These are phyloP conservation scores for Lamproptera curius DNA, from an alignment of 2,888 invertebrate genomes.

Conservation along the genomic window DNA sequence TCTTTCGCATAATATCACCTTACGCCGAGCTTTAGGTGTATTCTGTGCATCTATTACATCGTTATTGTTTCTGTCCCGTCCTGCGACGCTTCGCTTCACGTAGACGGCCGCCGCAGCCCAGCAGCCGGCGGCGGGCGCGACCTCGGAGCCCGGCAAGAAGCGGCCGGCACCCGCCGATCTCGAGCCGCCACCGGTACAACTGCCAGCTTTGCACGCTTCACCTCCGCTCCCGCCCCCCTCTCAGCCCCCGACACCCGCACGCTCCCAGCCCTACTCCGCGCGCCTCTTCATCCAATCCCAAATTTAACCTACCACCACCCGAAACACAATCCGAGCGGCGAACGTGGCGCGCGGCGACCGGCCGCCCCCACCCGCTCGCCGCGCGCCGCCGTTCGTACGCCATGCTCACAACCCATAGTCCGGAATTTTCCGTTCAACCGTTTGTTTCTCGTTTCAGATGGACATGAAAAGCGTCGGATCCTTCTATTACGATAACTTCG, in stretches of 20 bases:
- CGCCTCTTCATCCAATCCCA: no score
- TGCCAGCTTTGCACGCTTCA: constrained; percentile 82
- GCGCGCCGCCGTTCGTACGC: constrained; percentile 32
- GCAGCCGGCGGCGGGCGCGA: constrained; percentile 83
- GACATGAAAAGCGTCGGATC: constrained; percentile 97
- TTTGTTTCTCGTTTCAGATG: constrained; percentile 88
- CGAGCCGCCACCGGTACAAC: constrained; percentile 93
- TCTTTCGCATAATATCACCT: constrained; percentile 76
- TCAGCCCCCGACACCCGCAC: neutral
- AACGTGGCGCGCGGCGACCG: constrained; percentile 49
- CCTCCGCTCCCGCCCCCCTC: constrained; percentile 44
- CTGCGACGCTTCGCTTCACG: constrained; percentile 78
- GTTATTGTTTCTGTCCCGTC: constrained; percentile 78
- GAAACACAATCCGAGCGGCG: constrained; percentile 36
- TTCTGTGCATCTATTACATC: constrained; percentile 78
- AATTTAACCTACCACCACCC: no score
- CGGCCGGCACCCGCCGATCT: constrained; percentile 85
- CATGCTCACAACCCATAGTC: constrained; percentile 32
- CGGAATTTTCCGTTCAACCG: constrained; percentile 58
- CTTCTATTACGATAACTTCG: constrained; percentile 97
- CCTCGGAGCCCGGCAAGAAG: constrained; percentile 94
- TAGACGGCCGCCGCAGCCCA: constrained; percentile 76
- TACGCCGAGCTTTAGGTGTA: constrained; percentile 77
- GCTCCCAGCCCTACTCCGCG: neutral
- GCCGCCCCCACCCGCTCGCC: constrained; percentile 35